phyloP scores from a whole-genome alignment of 2,113 vertebrate species.

The Alectura lathami region DNA sequence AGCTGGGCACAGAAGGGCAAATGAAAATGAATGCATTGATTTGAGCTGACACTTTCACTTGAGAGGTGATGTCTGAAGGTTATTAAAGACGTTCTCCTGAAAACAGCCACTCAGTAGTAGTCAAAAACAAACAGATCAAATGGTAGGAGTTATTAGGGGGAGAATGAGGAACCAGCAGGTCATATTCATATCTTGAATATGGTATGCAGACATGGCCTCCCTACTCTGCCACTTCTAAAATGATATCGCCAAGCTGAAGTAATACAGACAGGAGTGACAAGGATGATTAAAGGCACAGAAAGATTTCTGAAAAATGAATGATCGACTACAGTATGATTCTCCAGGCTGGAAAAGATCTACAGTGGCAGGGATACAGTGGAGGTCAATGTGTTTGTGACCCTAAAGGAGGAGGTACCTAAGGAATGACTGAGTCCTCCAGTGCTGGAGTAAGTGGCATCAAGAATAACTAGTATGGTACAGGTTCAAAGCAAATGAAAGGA shows the following conservation, averaged over 20 bases:
- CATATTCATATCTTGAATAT: background rate
- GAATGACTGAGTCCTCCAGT: background rate
- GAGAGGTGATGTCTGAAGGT: background rate
- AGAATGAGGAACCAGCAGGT: background rate
- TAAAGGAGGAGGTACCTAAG: background rate
- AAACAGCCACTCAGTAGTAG: background rate
- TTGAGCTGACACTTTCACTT: background rate
- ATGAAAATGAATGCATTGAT: background rate
- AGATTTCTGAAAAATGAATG: background rate
- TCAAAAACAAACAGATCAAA: background rate
- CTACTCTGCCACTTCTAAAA: background rate
- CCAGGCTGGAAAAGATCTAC: background rate
- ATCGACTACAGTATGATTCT: accelerated
- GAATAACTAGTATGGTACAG: background rate
- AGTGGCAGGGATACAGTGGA: background rate
- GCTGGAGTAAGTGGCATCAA: background rate
- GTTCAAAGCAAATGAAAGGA: background rate
- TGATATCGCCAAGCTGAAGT: background rate
- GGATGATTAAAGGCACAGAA: background rate
- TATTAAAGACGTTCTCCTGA: background rate
- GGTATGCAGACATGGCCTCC: background rate
- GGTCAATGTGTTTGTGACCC: background rate
- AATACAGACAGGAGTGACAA: background rate
- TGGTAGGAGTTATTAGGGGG: background rate
- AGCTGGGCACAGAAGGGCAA: background rate